Percentiles rank a stretch among this genome's conserved stretches.
Conservation (phyloP, 1,140 invertebrate genomes). For the Bombus haemorrhoidalis region DNA sequence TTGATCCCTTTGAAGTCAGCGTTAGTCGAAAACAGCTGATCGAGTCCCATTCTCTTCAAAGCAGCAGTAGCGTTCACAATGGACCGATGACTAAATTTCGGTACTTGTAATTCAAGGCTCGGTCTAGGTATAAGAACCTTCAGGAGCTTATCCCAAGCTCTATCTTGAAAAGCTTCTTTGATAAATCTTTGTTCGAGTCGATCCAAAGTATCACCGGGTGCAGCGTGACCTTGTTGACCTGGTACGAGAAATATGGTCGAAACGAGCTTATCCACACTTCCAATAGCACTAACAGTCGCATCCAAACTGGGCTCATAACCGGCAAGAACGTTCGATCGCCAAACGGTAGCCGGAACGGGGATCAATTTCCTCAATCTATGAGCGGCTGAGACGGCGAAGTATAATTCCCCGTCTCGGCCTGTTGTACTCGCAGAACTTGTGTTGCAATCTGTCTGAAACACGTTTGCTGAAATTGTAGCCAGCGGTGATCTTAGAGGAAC, state of each 20-base stretch:
- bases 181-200: conserved; percentile 87
- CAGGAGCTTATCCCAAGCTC: conserved; percentile 89
- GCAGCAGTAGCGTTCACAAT: conserved; percentile 90
- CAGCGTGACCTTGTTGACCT: conserved; percentile 88
- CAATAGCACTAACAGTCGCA: conserved; percentile 90
- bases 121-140: conserved; percentile 88
- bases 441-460: conserved; percentile 92
- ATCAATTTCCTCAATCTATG: conserved; percentile 90
- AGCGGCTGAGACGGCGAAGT: conserved; percentile 91
- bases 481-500: conserved; percentile 88
- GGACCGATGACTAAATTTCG: conserved; percentile 91
- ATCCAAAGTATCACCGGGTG: conserved; percentile 89
- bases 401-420: conserved; percentile 91
- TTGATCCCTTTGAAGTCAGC: conserved; percentile 92
- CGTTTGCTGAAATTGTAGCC: conserved; percentile 90
- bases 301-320: conserved; percentile 92
- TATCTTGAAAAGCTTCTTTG: conserved; percentile 85
- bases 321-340: conserved; percentile 88
- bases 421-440: conserved; percentile 86
- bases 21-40: conserved; percentile 88
- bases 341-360: conserved; percentile 91
- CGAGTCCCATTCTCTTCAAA: conserved; percentile 90
- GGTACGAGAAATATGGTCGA: conserved; percentile 92
- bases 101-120: conserved; percentile 90
- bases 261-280: conserved; percentile 87